Conservation (phyloP, 2,797 vertebrate species). For the Manis pentadactyla region DNA sequence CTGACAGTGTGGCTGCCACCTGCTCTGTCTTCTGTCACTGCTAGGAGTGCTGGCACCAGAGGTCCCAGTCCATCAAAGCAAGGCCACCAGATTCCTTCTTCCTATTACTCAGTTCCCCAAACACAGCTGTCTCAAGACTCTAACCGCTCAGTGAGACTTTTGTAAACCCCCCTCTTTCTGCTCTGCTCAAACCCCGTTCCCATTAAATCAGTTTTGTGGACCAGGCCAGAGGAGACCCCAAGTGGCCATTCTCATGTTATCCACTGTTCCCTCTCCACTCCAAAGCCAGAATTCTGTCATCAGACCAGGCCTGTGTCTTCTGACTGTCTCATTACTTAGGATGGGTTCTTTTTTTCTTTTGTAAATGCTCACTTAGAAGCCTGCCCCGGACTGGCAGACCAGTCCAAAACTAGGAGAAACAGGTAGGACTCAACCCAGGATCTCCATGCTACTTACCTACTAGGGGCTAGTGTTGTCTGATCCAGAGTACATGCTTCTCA, state of each 20-base stretch:
- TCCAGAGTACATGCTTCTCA: neutral
- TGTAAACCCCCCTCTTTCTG: neutral
- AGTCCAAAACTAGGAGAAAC: neutral
- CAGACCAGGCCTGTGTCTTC: neutral
- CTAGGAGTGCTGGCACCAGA: neutral
- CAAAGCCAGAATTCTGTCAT: neutral
- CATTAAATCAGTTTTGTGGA: neutral
- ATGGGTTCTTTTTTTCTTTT: neutral
- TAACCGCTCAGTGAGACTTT: neutral
- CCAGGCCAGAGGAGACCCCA: neutral
- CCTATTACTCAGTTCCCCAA: neutral
- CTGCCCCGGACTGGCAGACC: neutral
- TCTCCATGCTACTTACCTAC: neutral
- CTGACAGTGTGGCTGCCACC: fast-evolving
- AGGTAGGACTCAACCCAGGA: neutral
- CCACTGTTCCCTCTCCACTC: neutral
- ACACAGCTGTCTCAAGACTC: neutral
- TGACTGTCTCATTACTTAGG: neutral
- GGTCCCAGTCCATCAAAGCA: neutral
- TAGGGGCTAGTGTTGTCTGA: too few relatives aligned
- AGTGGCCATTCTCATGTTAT: neutral
- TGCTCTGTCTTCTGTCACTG: neutral
- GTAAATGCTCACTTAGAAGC: neutral
- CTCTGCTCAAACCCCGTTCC: neutral
- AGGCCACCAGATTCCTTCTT: neutral